These are phyloP conservation scores for Yasuhikotakia modesta DNA, from an alignment of 2,797 vertebrate species.

Conservation along the genomic window DNA sequence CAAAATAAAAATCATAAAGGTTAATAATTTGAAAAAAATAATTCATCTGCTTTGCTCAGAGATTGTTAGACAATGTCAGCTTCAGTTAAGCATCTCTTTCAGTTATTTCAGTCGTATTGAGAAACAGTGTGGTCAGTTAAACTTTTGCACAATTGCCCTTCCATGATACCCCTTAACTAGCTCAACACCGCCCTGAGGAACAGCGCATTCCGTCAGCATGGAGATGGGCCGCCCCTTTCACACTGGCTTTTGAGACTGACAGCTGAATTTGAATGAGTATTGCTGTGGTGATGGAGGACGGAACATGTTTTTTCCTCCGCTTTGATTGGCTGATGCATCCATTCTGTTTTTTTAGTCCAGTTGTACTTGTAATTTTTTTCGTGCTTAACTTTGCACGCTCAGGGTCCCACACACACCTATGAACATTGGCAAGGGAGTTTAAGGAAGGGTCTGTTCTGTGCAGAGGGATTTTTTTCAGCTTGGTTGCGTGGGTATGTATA, in stretches of 20 bases:
- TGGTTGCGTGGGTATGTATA: slow-evolving; percentile 55
- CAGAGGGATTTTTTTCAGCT: slow-evolving; percentile 40
- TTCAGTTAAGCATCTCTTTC: slow-evolving; percentile 19
- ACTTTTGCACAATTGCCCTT: slow-evolving; percentile 53
- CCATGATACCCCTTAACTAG: slow-evolving; percentile 54
- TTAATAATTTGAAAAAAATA: too few relatives aligned
- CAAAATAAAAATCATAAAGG: too few relatives aligned
- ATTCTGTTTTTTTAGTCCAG: slow-evolving; percentile 64
- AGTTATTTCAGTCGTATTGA: slow-evolving; percentile 12
- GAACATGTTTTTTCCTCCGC: slow-evolving; percentile 29
- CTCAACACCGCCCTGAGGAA: slow-evolving; percentile 67
- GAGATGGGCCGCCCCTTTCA: slow-evolving; percentile 83
- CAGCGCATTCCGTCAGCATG: slow-evolving; percentile 81
- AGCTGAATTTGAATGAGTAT: slow-evolving; percentile 92
- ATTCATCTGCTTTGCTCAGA: too few relatives aligned
- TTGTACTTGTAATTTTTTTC: slow-evolving; percentile 66
- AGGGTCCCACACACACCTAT: slow-evolving; percentile 24
- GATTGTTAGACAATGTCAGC: too few relatives aligned
- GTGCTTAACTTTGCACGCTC: slow-evolving; percentile 36
- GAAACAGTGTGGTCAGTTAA: slow-evolving; percentile 50
- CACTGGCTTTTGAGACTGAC: slow-evolving; percentile 79
- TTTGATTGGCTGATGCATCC: slow-evolving; percentile 68
- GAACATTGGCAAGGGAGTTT: background rate
- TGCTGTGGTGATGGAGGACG: slow-evolving; percentile 70
- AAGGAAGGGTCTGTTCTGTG: background rate